Evolutionary conservation across 2,113 vertebrate genomes (phyloP).

Genomic region (Cyphomyrus plagiostoma): DNA sequence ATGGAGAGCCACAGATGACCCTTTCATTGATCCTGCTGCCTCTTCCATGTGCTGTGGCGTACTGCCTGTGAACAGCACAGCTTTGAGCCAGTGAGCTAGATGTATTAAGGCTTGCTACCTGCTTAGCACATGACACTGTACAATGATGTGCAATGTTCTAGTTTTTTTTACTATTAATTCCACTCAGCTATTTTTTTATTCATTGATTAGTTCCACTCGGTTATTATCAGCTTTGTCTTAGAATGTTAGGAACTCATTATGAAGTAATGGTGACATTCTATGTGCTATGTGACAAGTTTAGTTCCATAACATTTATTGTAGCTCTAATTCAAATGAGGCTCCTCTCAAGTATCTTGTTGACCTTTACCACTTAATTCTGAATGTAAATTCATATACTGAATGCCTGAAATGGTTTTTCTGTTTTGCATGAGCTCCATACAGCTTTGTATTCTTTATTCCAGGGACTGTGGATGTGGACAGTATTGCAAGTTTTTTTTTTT

Average conservation of each 20-base stretch:
- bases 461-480: background rate
- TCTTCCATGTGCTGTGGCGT: background rate
- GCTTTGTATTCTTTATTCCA: background rate
- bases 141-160: background rate
- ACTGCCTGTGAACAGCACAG: background rate
- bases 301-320: background rate
- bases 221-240: background rate
- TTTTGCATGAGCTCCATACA: background rate
- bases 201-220: no score
- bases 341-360: background rate
- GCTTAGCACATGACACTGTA: background rate
- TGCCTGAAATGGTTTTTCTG: background rate
- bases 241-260: background rate
- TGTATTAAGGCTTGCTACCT: background rate
- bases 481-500: background rate
- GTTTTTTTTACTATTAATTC: background rate
- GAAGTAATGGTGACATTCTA: background rate
- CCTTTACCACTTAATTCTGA: background rate
- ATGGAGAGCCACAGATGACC: background rate
- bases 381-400: background rate
- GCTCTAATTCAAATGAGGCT: background rate
- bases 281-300: background rate
- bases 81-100: background rate
- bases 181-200: background rate
- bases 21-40: background rate